These are phyloP conservation scores for Notamacropus eugenii DNA, from an alignment of 2,797 vertebrate genomes.

Conservation along the genomic window DNA sequence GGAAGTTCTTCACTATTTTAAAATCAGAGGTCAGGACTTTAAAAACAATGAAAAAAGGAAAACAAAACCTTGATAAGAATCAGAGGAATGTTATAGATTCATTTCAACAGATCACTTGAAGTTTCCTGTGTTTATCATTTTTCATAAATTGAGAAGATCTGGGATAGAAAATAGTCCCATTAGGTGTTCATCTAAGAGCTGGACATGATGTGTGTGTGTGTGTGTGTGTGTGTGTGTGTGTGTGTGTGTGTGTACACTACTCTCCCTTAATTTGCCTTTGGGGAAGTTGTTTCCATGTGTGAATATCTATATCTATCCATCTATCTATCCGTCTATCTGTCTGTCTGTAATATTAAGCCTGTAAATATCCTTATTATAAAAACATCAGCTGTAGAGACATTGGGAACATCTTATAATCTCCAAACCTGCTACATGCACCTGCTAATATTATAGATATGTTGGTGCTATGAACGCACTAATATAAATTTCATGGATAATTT, in stretches of 20 bases:
- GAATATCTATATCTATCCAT: too few species aligned
- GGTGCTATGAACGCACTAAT: constrained; percentile 69
- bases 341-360: constrained; percentile 45
- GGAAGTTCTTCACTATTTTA: neutral
- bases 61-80: neutral
- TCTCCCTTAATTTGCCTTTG: constrained; percentile 15
- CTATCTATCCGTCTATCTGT: too few species aligned
- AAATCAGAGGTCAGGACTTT: neutral
- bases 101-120: neutral
- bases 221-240: neutral
- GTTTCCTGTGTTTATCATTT: neutral
- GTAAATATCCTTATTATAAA: constrained; percentile 53
- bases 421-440: constrained; percentile 42
- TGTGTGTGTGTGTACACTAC: neutral
- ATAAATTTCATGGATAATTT: constrained; percentile 80
- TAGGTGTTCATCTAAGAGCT: neutral
- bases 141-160: neutral
- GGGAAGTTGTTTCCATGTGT: neutral
- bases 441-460: constrained; percentile 64
- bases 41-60: neutral
- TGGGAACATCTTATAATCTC: constrained; percentile 63
- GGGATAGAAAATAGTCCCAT: neutral
- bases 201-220: neutral
- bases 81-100: neutral
- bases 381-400: constrained; percentile 59